Evolutionary conservation across 2,113 vertebrate genomes (phyloP).

Genomic region (Orthochromis indermauri): DNA sequence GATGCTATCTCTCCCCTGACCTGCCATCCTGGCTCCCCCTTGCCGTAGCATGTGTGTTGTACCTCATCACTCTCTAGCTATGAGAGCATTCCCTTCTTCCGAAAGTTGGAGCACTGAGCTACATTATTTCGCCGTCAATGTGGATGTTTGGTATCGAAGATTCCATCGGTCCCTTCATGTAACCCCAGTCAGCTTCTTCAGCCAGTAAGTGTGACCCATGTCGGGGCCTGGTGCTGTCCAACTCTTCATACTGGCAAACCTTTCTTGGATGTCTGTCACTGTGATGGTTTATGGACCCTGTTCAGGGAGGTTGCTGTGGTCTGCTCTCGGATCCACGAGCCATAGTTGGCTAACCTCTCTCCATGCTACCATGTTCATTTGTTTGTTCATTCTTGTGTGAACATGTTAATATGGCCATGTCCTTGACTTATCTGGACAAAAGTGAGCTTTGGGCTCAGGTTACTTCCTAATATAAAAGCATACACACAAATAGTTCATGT

Average conservation of each 20-base stretch:
- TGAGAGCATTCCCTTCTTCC: not conserved
- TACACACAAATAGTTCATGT: not conserved
- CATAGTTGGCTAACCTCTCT: not conserved
- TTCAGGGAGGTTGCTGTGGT: not conserved
- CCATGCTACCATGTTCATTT: not conserved
- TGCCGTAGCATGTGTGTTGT: rapidly evolving
- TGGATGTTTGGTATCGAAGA: not conserved
- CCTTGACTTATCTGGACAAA: not conserved
- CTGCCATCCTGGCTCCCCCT: not conserved
- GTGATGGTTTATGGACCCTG: not conserved
- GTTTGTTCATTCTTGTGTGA: not conserved
- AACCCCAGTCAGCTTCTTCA: not conserved
- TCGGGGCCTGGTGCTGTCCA: not conserved
- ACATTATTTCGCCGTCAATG: not conserved
- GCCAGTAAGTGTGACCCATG: rapidly evolving
- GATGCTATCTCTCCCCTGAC: not conserved
- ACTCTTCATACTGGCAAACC: not conserved
- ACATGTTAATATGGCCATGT: not conserved
- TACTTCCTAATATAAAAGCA: not conserved
- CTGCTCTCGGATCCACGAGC: not conserved
- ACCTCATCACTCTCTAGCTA: not conserved
- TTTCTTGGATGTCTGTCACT: not conserved
- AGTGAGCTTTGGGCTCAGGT: not conserved
- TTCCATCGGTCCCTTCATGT: not conserved
- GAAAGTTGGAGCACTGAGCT: not conserved